Conservation (phyloP, 1,140 invertebrate species). For the Lordiphosa clarofinis region DNA sequence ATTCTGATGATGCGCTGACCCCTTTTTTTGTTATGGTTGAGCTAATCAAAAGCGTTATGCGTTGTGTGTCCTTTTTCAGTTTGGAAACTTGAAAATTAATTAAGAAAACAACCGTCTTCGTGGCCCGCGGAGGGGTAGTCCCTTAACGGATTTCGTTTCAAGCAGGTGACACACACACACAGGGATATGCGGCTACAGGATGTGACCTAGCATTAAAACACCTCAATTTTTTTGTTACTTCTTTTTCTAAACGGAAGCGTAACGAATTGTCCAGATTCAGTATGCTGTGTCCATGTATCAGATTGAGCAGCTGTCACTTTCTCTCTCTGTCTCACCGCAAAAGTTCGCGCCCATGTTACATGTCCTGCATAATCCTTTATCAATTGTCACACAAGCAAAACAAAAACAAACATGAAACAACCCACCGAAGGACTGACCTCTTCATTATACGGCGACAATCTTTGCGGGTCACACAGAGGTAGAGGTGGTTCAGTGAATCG, state of each 20-base stretch:
- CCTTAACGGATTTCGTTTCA: slow-evolving; percentile 36
- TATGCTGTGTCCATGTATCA: too few relatives aligned
- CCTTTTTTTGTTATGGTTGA: too few relatives aligned
- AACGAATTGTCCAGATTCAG: too few relatives aligned
- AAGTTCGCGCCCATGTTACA: slow-evolving; percentile 65
- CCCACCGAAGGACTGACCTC: slow-evolving; percentile 50
- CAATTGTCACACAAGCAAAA: slow-evolving; percentile 56
- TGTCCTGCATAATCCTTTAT: slow-evolving; percentile 50
- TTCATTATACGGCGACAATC: slow-evolving; percentile 54
- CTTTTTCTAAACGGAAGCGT: slow-evolving; percentile 8
- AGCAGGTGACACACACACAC: too few relatives aligned
- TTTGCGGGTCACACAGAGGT: slow-evolving; percentile 35
- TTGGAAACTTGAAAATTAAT: slow-evolving; percentile 51
- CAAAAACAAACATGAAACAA: slow-evolving; percentile 16
- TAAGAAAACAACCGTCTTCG: slow-evolving; percentile 44
- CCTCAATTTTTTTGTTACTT: too few relatives aligned
- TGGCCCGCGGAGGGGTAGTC: slow-evolving; percentile 5
- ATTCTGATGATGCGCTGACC: slow-evolving; percentile 27
- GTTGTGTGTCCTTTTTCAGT: too few relatives aligned
- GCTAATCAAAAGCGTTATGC: too few relatives aligned
- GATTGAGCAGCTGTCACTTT: too few relatives aligned
- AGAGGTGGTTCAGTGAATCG: slow-evolving; percentile 41
- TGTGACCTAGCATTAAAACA: too few relatives aligned
- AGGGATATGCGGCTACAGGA: too few relatives aligned
- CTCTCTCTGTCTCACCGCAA: too few relatives aligned